Base-by-base conservation (phyloP, 2,113 vertebrate species). In the Falcunculus frontatus region DNA sequence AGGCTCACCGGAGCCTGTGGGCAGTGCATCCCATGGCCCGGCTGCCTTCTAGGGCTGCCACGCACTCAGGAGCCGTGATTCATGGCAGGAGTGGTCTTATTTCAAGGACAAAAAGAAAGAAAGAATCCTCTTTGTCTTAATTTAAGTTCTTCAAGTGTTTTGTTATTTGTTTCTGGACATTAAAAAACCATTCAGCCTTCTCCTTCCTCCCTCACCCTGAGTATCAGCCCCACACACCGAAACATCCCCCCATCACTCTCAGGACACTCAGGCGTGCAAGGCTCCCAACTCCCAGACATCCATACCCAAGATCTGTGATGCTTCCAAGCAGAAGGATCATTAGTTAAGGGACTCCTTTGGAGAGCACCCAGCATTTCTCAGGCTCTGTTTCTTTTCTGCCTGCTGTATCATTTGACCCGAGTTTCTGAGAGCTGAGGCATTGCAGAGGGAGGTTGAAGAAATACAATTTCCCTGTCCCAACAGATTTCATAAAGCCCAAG, bases 321-420 rank as follows among this genome's bases (percentile, higher is more conserved):
- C 55, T 74, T 86, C 68, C 62, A 50, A 35, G 72, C 29, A 69
- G 75, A 37, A 62, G 89, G 78, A 46, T 82, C 63, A 39, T 76
- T 22, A 74, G 39, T 83, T 86, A 84, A 86, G 91, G 29, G 46
- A 35, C 69, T 37, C 57, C 47, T 80, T 68, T 23, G 42, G 78
- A 87, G 41, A 90, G 53, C 68, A 88, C 75, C 32, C 8, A 6
- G 75, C 59, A 32, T 55, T 92, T 90, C 86, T 52, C 65, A n/a
- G 37, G 91, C 44, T 95, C 93, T 89, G 86, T 73, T 96, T 92
- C 91, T 90, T 89, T 81, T 89, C 93, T 80, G 84, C 69, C 47
- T 52, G 74, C 44, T 83, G 0, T 56, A n/a, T 41, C 19, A 7
- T 25, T 46, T 12, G 47, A 70, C 59, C 60, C 0, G 1, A 67